phyloP scores from a whole-genome alignment of 2,888 invertebrate species.

The Lasiommata megera region DNA sequence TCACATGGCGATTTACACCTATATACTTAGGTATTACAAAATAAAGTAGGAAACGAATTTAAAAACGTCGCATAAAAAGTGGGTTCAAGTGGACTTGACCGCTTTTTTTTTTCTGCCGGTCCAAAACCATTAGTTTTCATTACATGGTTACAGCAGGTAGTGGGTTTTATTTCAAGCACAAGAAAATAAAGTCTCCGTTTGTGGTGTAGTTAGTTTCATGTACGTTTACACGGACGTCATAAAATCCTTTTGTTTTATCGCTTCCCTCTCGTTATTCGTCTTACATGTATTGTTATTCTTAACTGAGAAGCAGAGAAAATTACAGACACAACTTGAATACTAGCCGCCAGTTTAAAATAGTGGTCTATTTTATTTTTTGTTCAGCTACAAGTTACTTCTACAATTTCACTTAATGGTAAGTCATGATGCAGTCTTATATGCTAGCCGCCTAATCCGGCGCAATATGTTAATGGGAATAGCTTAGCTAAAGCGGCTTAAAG shows the following conservation, averaged over 20 bases:
- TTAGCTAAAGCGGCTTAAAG: no score
- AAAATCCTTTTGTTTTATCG: constrained; percentile 8
- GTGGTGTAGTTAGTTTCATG: constrained; percentile 5
- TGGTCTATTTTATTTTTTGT: no score
- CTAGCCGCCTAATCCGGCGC: no score
- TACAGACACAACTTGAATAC: no score
- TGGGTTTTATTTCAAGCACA: neutral
- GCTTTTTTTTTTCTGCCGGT: neutral
- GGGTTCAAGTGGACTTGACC: neutral
- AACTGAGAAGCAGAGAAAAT: neutral
- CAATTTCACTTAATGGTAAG: no score
- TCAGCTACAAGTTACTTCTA: no score
- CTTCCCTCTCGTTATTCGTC: neutral
- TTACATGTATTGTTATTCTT: neutral
- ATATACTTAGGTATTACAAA: no score
- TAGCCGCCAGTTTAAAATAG: no score
- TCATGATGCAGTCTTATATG: no score
- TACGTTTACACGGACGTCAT: constrained; percentile 3
- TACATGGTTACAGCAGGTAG: neutral
- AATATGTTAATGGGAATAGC: no score
- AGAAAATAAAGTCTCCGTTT: constrained; percentile 4
- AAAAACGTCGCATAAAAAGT: neutral
- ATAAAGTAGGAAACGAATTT: no score
- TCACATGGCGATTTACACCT: no score
- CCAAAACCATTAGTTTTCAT: neutral